Evolutionary conservation across 2,888 invertebrate genomes (phyloP), one percentile per base, ranked within the genome.

Genomic region (Troglohyphantes excavatus): DNA sequence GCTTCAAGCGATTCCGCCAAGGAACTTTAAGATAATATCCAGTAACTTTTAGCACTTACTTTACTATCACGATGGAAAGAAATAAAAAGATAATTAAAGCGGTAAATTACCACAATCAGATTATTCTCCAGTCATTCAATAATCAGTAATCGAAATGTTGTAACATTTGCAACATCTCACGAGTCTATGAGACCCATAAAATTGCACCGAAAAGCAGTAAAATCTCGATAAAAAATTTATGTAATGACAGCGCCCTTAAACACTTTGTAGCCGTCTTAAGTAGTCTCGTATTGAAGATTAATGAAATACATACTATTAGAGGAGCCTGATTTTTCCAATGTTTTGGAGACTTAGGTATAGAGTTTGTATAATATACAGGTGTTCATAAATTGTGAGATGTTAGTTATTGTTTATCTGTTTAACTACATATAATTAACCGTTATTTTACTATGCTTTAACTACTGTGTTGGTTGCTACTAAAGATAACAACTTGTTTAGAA

Each of bases 81-180:
- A 53, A 53, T 53, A 46, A 72, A 72, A 72, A 26, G 23, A 53
- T 72, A 46, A 72, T 43, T 26, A 46, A 72, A 46, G 33, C 72
- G 23, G 46, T 39, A 72, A 43, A 46, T 26, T 17, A 39, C 7
- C 17, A 72, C 39, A 72, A 72, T 72, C 7, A 70, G 17, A 39
- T 17, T 63, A 21, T 7, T 5, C 46, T 46, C 17, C 26, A 46
- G 46, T 46, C 17, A 26, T 27, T 46, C 72, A 72, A 72, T 72
- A 46, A 72, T 72, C 72, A 26, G 46, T 72, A 46, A 72, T 72
- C 72, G 46, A 72, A 72, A 72, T 46, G 72, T 72, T 46, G 72
- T 43, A 46, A 9, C 33, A 19, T 39, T 68, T 19, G n/a, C 27
- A 29, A 27, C 39, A 70, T 43, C 39, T 39, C 21, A 23, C 72